A percentile compares a stretch with the other conserved stretches of the same genome.
phyloP scores from a whole-genome alignment of 2,888 invertebrate genomes.

The Eristalis tenax region DNA sequence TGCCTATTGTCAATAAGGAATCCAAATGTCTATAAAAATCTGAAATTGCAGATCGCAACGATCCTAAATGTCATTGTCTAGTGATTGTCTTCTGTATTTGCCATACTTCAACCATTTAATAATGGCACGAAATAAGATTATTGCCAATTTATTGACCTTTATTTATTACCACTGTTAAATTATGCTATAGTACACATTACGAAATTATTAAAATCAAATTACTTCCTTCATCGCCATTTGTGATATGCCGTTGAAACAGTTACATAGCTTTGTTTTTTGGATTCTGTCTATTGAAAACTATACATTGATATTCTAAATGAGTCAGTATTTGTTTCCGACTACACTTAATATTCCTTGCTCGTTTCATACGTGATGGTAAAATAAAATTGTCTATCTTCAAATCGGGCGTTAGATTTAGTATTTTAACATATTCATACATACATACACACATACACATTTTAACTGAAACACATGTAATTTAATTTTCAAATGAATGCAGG shows the following conservation, averaged over 20 bases:
- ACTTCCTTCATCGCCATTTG: constrained; percentile 5
- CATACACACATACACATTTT: neutral
- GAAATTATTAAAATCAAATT: too few species aligned
- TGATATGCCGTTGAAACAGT: neutral
- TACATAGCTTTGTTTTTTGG: neutral
- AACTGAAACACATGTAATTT: constrained; percentile 19
- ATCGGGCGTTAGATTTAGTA: neutral
- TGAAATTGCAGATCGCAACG: too few species aligned
- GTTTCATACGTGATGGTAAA: constrained; percentile 12
- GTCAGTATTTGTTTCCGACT: constrained; percentile 44
- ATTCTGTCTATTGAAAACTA: neutral
- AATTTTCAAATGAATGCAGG: neutral
- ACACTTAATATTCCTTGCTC: constrained; percentile 29
- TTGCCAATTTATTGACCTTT: too few species aligned
- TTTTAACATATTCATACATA: neutral
- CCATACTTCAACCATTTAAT: too few species aligned
- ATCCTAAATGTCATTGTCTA: too few species aligned
- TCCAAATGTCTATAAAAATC: too few species aligned
- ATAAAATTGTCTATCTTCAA: neutral
- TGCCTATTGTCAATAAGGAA: too few species aligned
- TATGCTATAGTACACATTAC: too few species aligned
- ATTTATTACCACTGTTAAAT: too few species aligned
- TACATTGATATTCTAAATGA: constrained; percentile 31
- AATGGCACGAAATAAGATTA: too few species aligned
- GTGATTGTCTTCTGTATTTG: too few species aligned